phyloP scores from a whole-genome alignment of 2,797 vertebrate species.

The Anabacerthia variegaticeps region DNA sequence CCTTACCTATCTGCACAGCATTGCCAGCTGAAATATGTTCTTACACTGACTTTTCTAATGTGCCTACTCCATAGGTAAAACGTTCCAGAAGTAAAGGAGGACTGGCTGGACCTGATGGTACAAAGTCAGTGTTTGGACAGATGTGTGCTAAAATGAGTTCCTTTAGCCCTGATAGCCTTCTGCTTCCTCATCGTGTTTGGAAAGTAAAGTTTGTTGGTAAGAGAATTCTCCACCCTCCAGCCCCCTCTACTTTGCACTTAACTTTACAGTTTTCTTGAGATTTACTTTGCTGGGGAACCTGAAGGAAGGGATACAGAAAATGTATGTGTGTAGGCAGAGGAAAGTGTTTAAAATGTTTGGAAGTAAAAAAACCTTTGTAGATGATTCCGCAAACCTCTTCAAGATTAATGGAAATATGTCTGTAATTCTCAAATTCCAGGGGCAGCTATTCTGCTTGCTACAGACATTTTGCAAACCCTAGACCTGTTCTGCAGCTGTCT shows the following conservation, averaged over 20 bases:
- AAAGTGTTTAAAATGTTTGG: not conserved
- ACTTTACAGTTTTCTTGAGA: not conserved
- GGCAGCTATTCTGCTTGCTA: not conserved
- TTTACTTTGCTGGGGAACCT: not conserved
- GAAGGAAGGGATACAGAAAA: not conserved
- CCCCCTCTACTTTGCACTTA: not conserved
- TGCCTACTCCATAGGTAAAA: constrained; percentile 84
- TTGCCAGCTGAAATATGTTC: not conserved
- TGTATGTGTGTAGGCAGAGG: not conserved
- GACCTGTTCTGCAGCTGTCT: not conserved
- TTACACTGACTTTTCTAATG: not conserved
- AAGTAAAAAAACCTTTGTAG: not conserved
- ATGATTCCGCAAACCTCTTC: not conserved
- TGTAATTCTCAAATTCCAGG: not conserved
- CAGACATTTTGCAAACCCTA: not conserved
- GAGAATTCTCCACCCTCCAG: not conserved
- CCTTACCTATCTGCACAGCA: not conserved
- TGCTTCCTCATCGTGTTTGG: constrained; percentile 97
- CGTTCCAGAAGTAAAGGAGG: constrained; percentile 99
- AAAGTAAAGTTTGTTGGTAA: constrained; percentile 99
- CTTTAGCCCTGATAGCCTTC: constrained; percentile 94
- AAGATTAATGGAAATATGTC: not conserved
- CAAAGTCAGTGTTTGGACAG: constrained; percentile 98
- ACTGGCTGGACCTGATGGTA: constrained; percentile 96
- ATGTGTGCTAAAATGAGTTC: constrained; percentile 99